Conservation (phyloP, 1,140 invertebrate species). For the Thalassaphorura encarpata region DNA sequence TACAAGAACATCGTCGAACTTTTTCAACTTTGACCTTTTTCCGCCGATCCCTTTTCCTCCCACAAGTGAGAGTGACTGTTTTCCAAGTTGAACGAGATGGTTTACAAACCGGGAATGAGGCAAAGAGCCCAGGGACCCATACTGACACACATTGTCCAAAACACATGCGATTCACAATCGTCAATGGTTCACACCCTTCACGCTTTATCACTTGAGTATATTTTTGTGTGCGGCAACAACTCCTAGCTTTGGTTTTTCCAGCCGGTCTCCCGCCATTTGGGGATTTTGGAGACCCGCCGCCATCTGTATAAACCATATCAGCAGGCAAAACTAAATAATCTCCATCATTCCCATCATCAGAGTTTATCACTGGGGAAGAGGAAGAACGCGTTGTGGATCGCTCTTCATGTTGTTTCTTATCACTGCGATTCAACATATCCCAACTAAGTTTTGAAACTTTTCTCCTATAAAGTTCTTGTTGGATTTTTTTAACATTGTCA, state of each 20-base stretch:
- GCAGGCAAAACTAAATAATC: slow-evolving; percentile 21
- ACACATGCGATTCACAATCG: slow-evolving; percentile 28
- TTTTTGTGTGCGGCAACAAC: slow-evolving; percentile 29
- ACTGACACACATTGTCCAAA: slow-evolving; percentile 28
- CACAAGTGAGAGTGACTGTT: slow-evolving; percentile 23
- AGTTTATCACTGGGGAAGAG: background rate
- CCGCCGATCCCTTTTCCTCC: slow-evolving; percentile 12
- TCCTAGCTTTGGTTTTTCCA: slow-evolving; percentile 5
- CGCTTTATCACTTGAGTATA: slow-evolving; percentile 26
- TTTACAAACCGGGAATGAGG: slow-evolving; percentile 27
- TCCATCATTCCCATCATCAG: slow-evolving; percentile 4
- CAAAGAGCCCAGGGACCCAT: slow-evolving; percentile 28
- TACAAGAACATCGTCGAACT: slow-evolving; percentile 29
- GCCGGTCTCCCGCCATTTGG: background rate
- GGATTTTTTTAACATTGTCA: too few relatives aligned
- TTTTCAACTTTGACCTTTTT: slow-evolving; percentile 24
- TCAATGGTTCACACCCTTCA: slow-evolving; percentile 28
- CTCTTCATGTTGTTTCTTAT: slow-evolving; percentile 5
- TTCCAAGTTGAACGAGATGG: slow-evolving; percentile 26
- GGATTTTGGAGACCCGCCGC: slow-evolving; percentile 8
- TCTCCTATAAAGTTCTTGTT: too few relatives aligned
- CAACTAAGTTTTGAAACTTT: slow-evolving; percentile 24
- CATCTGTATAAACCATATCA: slow-evolving; percentile 29
- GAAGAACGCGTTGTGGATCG: background rate
- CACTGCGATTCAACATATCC: slow-evolving; percentile 22